phyloP scores from a whole-genome alignment of 2,888 invertebrate species.

The Abrostola triplasia region DNA sequence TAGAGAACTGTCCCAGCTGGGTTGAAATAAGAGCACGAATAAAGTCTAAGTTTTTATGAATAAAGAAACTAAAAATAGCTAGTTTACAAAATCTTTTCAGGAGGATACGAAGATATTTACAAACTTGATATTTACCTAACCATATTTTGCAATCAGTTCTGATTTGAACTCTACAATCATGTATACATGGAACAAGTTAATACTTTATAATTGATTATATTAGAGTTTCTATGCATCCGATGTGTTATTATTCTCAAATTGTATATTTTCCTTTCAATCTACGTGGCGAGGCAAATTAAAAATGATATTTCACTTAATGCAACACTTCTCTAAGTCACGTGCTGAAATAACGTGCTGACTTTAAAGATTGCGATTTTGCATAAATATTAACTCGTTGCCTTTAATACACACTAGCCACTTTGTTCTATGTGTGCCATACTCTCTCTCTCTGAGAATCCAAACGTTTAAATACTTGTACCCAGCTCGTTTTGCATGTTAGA shows the following conservation, averaged over 20 bases:
- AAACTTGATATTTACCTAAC: too few species aligned
- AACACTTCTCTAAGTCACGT: conserved; percentile 36
- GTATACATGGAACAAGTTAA: too few species aligned
- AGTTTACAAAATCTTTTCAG: too few species aligned
- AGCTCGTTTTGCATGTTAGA: not conserved
- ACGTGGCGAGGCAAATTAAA: conserved; percentile 7
- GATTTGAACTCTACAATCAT: too few species aligned
- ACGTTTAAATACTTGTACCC: not conserved
- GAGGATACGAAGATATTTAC: too few species aligned
- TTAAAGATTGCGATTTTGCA: conserved; percentile 42
- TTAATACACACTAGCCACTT: conserved; percentile 8
- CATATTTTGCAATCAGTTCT: too few species aligned
- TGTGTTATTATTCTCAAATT: not conserved
- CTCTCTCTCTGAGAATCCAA: not conserved
- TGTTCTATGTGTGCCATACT: conserved; percentile 9
- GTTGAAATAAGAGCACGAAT: too few species aligned
- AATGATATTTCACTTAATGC: conserved; percentile 26
- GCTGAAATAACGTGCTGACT: conserved; percentile 37
- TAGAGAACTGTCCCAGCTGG: too few species aligned
- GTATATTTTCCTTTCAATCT: conserved; percentile 34
- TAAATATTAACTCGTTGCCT: conserved; percentile 27
- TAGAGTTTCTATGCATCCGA: too few species aligned
- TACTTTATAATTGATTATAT: too few species aligned
- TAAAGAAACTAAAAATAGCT: too few species aligned
- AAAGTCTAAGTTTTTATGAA: too few species aligned